These are phyloP conservation scores for Clytia hemisphaerica DNA, from an alignment of 30 jellyfish, hydroid and myxozoan species.

Conservation along the genomic window DNA sequence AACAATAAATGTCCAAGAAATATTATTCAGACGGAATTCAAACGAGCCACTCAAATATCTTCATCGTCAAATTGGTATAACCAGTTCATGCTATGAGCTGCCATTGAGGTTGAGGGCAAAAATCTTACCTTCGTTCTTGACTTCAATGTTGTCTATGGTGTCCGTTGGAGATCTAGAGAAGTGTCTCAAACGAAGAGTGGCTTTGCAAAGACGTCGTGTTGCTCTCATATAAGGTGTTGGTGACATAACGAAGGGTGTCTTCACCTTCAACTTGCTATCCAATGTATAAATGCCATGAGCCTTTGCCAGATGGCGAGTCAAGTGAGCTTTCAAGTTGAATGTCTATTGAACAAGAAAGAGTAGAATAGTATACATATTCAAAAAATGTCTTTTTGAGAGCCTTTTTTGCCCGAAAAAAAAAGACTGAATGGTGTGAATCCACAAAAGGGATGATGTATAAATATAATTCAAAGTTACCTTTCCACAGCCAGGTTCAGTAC, in stretches of 20 bases:
- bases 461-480: slow-evolving; percentile 51
- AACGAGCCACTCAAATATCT: no score
- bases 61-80: no score
- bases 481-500: slow-evolving; percentile 95
- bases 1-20: background rate
- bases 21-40: no score
- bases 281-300: slow-evolving; percentile 80
- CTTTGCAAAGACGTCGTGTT: slow-evolving; percentile 59
- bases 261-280: slow-evolving; percentile 89
- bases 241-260: slow-evolving; percentile 84
- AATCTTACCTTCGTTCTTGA: slow-evolving; percentile 48
- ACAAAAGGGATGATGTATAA: no score
- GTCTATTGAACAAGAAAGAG: slow-evolving; percentile 40
- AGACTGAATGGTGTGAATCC: background rate
- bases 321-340: slow-evolving; percentile 80
- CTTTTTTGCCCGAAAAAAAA: background rate
- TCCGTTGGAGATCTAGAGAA: slow-evolving; percentile 73
- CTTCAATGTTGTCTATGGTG: slow-evolving; percentile 40
- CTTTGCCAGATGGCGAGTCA: slow-evolving; percentile 91
- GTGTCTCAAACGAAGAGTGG: slow-evolving; percentile 43
- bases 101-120: background rate
- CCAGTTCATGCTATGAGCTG: background rate
- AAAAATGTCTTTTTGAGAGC: background rate
- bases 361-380: background rate
- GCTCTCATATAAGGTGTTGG: slow-evolving; percentile 57